Evolutionary conservation across 2,888 invertebrate species (phyloP), one percentile per base, ranked within the genome.

Genomic region (Heliconius ethilla): DNA sequence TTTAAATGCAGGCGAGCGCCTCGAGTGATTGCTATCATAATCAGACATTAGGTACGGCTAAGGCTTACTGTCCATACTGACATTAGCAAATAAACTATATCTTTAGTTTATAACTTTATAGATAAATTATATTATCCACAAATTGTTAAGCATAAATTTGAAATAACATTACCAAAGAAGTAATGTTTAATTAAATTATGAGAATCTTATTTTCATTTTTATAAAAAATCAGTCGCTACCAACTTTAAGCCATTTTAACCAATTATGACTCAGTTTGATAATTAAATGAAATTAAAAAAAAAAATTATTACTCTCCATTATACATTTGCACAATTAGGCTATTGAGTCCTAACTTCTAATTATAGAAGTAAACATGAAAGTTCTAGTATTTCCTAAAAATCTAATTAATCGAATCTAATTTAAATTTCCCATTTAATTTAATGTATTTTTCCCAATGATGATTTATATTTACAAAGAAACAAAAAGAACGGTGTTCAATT

Each of bases 1-100:
- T 81, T 81, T 75, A 81, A 81, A 81, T 79, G 79, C 78, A 78
- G 76, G 76, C 75, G 74, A 80, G 66, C 33, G 80, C 76, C 75
- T 75, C 65, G 75, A 77, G 69, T 77, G 77, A 79, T 76, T 77
- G 77, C 80, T 77, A 79, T 80, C 79, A 79, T 77, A 76, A 79
- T 79, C 79, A 76, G 62, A 51, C 62, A 79, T 78, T 78, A 77
- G 78, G 77, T 76, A 81, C 76, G 77, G 79, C 59, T 80, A 73
- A 72, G 63, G 40, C 27, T 70, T 18, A 33, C 69, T 70, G 75
- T 65, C 70, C 65, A 75, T 40, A 45, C 37, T 33, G 15, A 69
- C 65, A 70, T 63, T 15, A 55, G 15, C 55, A 69, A 37, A 69
- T 59, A 70, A 66, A 70, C 11, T 29, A 51, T 59, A 27, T 62